phyloP scores from a whole-genome alignment of 2,888 invertebrate genomes.

The Nemurella pictetii region DNA sequence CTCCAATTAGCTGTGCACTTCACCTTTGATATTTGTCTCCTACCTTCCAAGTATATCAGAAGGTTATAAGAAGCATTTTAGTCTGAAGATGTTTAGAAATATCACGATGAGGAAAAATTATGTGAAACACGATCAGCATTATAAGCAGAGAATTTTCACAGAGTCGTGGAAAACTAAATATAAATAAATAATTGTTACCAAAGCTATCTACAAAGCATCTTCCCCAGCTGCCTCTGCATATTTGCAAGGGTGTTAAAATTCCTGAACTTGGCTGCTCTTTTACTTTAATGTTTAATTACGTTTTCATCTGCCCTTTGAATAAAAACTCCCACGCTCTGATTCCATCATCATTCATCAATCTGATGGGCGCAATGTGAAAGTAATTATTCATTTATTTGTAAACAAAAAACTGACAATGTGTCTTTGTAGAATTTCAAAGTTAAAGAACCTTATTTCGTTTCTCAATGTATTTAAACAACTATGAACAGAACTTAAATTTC shows the following conservation, averaged over 20 bases:
- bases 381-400: neutral
- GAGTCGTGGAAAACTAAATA: too few species aligned
- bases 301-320: neutral
- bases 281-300: neutral
- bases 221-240: too few species aligned
- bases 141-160: too few species aligned
- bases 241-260: too few species aligned
- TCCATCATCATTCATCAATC: neutral
- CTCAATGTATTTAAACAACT: neutral
- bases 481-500: neutral
- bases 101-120: neutral
- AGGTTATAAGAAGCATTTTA: too few species aligned
- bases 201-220: too few species aligned
- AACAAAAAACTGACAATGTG: neutral
- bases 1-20: too few species aligned
- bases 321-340: neutral
- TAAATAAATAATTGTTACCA: too few species aligned
- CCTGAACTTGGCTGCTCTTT: neutral
- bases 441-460: neutral
- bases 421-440: neutral
- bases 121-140: neutral
- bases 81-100: neutral
- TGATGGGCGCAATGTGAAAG: neutral
- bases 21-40: too few species aligned
- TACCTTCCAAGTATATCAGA: too few species aligned